phyloP scores from a whole-genome alignment of 2,797 vertebrate genomes.

The Choloepus didactylus region DNA sequence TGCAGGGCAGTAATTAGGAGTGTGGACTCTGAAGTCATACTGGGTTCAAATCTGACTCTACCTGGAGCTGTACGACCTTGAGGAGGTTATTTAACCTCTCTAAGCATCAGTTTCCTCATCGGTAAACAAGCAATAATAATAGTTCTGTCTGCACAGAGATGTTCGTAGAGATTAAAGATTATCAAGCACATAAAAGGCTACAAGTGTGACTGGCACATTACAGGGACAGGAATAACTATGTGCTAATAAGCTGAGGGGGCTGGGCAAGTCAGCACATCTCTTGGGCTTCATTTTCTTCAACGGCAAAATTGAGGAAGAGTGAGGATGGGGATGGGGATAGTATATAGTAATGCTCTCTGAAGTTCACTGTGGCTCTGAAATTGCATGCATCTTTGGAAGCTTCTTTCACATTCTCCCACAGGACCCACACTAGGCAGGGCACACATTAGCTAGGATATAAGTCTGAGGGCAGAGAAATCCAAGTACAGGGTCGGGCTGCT shows the following conservation, averaged over 20 bases:
- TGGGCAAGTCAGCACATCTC: neutral
- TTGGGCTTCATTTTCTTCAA: neutral
- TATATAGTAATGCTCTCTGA: neutral
- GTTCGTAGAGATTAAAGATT: neutral
- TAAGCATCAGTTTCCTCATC: neutral
- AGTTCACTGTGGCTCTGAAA: neutral
- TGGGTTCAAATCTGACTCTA: neutral
- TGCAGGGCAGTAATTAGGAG: neutral
- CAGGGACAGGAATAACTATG: neutral
- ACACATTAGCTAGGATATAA: neutral
- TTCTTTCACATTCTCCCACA: neutral
- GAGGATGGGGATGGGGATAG: neutral
- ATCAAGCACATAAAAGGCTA: neutral
- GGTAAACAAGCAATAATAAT: slow-evolving; percentile 18
- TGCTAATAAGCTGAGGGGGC: neutral
- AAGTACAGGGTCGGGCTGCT: neutral
- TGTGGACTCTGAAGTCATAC: neutral
- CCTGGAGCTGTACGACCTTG: neutral
- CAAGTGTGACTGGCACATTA: neutral
- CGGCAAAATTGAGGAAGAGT: neutral
- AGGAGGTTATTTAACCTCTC: neutral
- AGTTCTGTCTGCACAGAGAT: neutral
- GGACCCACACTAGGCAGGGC: neutral
- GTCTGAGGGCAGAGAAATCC: neutral
- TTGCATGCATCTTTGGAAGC: neutral